Evolutionary conservation across 2,888 invertebrate species (phyloP).

Genomic region (Epinotia demarniana): DNA sequence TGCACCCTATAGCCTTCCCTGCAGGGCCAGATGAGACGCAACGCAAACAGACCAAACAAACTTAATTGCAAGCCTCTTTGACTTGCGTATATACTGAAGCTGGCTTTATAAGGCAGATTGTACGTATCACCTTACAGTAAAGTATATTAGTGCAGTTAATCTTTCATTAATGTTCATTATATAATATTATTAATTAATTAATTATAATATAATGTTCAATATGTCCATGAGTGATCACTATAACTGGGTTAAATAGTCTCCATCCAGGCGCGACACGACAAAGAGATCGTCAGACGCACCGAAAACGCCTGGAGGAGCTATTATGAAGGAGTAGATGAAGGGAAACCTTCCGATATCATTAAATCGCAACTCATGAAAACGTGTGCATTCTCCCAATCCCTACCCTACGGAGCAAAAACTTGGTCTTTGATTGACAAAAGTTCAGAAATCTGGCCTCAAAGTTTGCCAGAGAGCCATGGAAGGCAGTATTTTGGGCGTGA

Average conservation of each 20-base stretch:
- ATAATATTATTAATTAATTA: no score
- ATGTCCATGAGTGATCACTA: no score
- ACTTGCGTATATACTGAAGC: not conserved
- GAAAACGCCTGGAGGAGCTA: no score
- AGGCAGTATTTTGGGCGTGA: not conserved
- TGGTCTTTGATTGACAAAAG: not conserved
- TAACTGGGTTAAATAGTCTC: no score
- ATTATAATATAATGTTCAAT: no score
- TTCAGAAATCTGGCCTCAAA: not conserved
- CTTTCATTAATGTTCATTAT: no score
- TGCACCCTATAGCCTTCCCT: slow-evolving; percentile 3
- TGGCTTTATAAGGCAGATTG: not conserved
- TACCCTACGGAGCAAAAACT: slow-evolving; percentile 2
- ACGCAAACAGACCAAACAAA: not conserved
- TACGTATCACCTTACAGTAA: not conserved
- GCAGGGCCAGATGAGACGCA: slow-evolving; percentile 5
- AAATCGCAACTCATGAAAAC: no score
- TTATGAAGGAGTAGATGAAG: no score
- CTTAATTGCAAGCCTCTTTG: not conserved
- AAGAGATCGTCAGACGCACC: no score
- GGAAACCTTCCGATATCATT: no score
- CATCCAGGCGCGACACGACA: no score
- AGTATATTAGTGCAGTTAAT: no score
- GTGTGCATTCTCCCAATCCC: not conserved
- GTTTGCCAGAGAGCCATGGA: slow-evolving; percentile 3